Conservation (phyloP, 2,797 vertebrate genomes). For the Thamnophis elegans region DNA sequence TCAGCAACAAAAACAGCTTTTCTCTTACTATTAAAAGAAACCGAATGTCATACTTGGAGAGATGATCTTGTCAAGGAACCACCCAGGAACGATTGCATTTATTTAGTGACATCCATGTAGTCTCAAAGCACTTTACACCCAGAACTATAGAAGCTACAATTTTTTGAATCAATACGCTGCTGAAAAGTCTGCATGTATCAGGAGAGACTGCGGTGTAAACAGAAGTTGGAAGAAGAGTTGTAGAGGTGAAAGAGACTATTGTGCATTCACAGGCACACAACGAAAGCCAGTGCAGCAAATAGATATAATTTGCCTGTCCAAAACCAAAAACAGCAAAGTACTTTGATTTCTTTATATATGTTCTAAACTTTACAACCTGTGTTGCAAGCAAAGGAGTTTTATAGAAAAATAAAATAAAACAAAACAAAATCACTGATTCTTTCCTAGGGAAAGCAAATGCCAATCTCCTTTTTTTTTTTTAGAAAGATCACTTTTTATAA, state of each 20-base stretch:
- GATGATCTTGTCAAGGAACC: constrained; percentile 44
- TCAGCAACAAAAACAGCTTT: constrained; percentile 32
- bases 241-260: constrained; percentile 29
- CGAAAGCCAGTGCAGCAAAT: constrained; percentile 21
- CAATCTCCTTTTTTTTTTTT: constrained; percentile 33
- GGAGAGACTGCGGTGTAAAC: constrained; percentile 58
- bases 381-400: constrained; percentile 27
- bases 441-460: neutral
- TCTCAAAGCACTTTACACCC: constrained; percentile 54
- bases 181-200: constrained; percentile 41
- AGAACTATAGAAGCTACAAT: constrained; percentile 56
- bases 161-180: constrained; percentile 66
- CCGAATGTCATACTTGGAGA: constrained; percentile 52
- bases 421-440: neutral
- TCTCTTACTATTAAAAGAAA: constrained; percentile 48
- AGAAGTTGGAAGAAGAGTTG: constrained; percentile 32
- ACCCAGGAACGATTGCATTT: constrained; percentile 53
- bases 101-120: constrained; percentile 50
- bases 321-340: neutral
- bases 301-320: constrained; percentile 36
- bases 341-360: constrained; percentile 52
- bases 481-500: neutral
- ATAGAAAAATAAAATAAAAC: neutral
- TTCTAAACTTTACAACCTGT: constrained; percentile 23
- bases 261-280: neutral